Conservation (phyloP, 2,888 invertebrate genomes). For the Metallyticus violacea region DNA sequence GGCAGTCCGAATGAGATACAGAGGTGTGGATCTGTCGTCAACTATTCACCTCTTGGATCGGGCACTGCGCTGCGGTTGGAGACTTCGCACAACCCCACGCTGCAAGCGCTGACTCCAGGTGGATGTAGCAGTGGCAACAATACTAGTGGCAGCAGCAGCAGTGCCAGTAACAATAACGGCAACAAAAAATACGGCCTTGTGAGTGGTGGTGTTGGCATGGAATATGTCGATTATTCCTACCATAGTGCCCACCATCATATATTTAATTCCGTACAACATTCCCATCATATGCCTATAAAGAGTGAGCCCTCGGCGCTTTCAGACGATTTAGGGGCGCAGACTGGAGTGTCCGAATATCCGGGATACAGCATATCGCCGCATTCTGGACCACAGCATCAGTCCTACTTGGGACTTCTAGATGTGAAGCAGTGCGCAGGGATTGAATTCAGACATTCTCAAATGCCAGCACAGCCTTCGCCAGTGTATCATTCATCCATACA, state of each 20-base stretch:
- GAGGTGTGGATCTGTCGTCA: constrained; percentile 37
- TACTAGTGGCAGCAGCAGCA: constrained; percentile 19
- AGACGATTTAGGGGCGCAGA: background rate
- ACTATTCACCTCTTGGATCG: constrained; percentile 12
- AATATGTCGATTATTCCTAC: constrained; percentile 24
- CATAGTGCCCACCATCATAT: constrained; percentile 27
- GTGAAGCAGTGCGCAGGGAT: constrained; percentile 33
- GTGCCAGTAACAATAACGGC: background rate
- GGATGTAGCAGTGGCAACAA: constrained; percentile 23
- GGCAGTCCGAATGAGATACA: constrained; percentile 6
- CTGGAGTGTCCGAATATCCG: background rate
- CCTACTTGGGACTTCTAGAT: constrained; percentile 29
- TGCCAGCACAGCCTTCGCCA: background rate
- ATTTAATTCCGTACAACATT: constrained; percentile 6
- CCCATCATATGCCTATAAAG: constrained; percentile 28
- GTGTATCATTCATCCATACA: constrained; percentile 14
- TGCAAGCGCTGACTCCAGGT: background rate
- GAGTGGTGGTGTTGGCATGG: background rate
- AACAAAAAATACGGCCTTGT: background rate
- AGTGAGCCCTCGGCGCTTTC: constrained; percentile 32
- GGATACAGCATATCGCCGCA: constrained; percentile 12
- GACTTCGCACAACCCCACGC: background rate
- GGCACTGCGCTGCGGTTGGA: constrained; percentile 33
- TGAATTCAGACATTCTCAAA: constrained; percentile 29
- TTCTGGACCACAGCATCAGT: background rate